Evolutionary conservation across 2,113 vertebrate species (phyloP).

Genomic region (Chionodraco myersi): DNA sequence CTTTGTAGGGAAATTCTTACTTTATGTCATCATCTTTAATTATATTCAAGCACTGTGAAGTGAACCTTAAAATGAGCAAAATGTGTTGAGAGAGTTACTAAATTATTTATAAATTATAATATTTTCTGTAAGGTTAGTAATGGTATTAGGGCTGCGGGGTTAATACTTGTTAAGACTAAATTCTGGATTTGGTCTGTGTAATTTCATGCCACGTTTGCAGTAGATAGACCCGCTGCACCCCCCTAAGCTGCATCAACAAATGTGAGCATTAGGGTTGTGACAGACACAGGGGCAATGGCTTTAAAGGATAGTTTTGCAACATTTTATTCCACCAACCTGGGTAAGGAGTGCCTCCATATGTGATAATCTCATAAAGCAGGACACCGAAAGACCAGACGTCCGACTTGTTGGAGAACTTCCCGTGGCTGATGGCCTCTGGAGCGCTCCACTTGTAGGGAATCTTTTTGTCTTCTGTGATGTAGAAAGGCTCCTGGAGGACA

Average conservation of each 20-base stretch:
- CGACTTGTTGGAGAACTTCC: conserved; percentile 85
- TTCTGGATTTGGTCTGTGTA: no score
- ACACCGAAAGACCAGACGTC: conserved; percentile 89
- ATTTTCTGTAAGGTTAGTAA: not conserved
- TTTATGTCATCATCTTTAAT: not conserved
- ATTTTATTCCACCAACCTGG: conserved; percentile 75
- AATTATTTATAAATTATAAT: no score
- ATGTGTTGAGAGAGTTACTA: not conserved
- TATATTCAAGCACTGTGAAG: not conserved
- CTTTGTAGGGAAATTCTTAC: not conserved
- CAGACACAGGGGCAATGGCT: no score
- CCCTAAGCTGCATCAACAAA: no score
- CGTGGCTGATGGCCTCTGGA: conserved; percentile 84
- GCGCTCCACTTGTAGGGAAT: conserved; percentile 89
- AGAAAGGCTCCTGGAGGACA: conserved; percentile 82
- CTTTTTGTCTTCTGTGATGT: conserved; percentile 79
- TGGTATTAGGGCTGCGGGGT: not conserved
- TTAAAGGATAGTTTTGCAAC: no score
- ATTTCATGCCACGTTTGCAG: no score
- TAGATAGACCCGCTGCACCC: no score
- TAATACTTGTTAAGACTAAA: not conserved
- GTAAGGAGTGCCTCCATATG: conserved; percentile 83
- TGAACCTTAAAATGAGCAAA: not conserved
- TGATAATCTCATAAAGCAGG: conserved; percentile 87
- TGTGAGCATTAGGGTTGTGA: no score